Conservation (phyloP, 1,140 invertebrate species). For the Rhizoglyphus robini region DNA sequence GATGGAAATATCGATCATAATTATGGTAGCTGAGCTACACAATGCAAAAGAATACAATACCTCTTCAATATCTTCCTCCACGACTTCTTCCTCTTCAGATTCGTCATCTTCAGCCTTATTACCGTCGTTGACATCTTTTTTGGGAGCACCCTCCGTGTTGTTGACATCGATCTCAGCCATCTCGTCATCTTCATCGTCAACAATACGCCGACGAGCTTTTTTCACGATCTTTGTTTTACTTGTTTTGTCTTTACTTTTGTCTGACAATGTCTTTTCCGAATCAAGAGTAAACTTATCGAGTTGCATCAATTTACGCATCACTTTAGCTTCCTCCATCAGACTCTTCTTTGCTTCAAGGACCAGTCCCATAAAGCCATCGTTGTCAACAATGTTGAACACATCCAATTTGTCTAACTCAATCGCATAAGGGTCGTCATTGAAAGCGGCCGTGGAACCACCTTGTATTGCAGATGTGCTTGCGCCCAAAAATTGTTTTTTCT, state of each 20-base stretch:
- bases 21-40: no score
- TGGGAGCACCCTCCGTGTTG: no score
- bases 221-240: neutral
- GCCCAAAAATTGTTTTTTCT: no score
- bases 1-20: neutral
- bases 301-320: neutral
- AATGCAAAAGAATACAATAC: neutral
- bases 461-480: neutral
- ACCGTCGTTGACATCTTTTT: neutral
- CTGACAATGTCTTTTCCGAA: neutral
- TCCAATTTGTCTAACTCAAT: neutral
- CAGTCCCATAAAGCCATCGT: neutral
- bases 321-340: neutral
- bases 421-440: neutral
- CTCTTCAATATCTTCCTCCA: slow-evolving; percentile 9
- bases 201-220: neutral
- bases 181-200: neutral
- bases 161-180: neutral
- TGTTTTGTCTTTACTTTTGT: neutral
- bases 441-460: neutral
- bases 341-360: neutral
- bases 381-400: neutral
- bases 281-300: neutral
- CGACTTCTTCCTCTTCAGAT: neutral
- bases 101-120: neutral